phyloP scores from a whole-genome alignment of 2,113 vertebrate species.

The Cavia porcellus region DNA sequence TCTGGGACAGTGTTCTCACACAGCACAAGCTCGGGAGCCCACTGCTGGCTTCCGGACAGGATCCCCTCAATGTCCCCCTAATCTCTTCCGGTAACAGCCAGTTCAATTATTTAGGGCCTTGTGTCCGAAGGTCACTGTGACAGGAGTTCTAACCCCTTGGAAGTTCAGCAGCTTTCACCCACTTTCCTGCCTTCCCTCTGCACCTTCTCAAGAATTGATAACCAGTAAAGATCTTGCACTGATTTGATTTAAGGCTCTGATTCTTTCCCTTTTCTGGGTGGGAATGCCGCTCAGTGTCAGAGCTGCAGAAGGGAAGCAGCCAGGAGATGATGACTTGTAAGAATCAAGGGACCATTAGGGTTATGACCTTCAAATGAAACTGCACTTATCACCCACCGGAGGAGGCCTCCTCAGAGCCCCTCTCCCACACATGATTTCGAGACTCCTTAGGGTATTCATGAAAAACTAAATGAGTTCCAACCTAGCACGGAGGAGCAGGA shows the following conservation, averaged over 20 bases:
- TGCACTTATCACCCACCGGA: background rate
- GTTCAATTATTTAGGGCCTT: slow-evolving; percentile 31
- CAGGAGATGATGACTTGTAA: background rate
- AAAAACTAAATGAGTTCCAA: slow-evolving; percentile 77
- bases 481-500: slow-evolving; percentile 51
- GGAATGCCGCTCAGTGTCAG: background rate
- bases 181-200: slow-evolving; percentile 45
- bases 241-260: slow-evolving; percentile 48
- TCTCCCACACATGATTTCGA: slow-evolving; percentile 46
- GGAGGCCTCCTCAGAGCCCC: background rate
- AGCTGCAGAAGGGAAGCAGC: background rate
- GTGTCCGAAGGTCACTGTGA: background rate
- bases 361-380: slow-evolving; percentile 1
- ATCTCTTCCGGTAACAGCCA: background rate
- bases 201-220: background rate
- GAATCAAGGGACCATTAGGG: slow-evolving; percentile 46
- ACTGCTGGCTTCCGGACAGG: background rate
- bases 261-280: background rate
- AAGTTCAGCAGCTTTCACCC: slow-evolving; percentile 24
- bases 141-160: background rate
- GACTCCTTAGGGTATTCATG: slow-evolving; percentile 67
- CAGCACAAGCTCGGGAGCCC: background rate
- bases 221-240: slow-evolving; percentile 15
- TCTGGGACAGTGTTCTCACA: background rate
- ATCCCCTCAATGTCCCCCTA: background rate